Evolutionary conservation across 2,797 vertebrate genomes (phyloP).

Genomic region (Rhinoraja longicauda): DNA sequence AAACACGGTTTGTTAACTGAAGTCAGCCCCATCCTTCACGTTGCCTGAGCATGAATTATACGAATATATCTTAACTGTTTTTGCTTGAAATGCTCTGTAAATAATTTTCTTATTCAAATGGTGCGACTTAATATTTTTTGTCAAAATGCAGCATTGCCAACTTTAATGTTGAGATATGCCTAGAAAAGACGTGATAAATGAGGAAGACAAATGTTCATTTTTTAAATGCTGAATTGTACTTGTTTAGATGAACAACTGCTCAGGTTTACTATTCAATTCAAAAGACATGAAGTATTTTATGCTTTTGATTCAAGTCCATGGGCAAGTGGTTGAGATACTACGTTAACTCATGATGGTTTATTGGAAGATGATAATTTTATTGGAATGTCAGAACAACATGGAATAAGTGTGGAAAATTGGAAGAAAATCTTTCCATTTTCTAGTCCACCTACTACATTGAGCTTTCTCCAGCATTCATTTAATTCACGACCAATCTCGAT

Average conservation of each 20-base stretch:
- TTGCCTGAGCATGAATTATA: background rate
- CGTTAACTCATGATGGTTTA: background rate
- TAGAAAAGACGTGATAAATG: background rate
- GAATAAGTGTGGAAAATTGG: too few relatives aligned
- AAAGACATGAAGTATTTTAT: background rate
- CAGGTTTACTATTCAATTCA: background rate
- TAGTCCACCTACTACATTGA: background rate
- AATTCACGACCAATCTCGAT: background rate
- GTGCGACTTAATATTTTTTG: background rate
- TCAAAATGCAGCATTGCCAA: background rate
- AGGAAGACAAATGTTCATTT: too few relatives aligned
- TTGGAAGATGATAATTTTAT: background rate
- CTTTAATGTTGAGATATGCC: background rate
- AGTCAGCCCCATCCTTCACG: conserved; percentile 5
- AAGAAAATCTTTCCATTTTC: background rate
- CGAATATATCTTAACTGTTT: conserved; percentile 11
- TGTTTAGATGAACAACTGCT: too few relatives aligned
- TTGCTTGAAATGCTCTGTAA: background rate
- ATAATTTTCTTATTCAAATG: background rate
- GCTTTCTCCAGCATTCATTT: background rate
- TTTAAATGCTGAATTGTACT: too few relatives aligned
- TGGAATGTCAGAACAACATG: background rate
- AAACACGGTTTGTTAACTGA: conserved; percentile 3
- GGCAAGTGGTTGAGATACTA: background rate
- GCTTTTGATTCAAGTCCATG: background rate